Conservation (phyloP, 1,140 invertebrate genomes). For the Pristionchus pacificus region DNA sequence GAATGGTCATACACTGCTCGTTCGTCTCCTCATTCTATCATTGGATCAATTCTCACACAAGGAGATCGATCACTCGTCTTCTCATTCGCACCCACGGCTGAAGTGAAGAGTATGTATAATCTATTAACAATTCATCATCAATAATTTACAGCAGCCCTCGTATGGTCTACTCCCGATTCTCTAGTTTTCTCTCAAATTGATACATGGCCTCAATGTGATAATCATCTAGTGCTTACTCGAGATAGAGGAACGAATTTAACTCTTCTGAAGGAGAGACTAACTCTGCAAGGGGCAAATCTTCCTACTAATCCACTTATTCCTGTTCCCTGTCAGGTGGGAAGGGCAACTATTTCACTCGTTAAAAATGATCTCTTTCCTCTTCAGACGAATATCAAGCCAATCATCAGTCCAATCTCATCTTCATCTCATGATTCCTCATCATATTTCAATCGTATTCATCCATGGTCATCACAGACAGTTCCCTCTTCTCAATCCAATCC, state of each 20-base stretch:
- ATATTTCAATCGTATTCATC: not conserved
- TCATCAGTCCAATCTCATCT: not conserved
- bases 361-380: not conserved
- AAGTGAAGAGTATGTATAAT: not conserved
- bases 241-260: not conserved
- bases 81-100: not conserved
- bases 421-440: not conserved
- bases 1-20: not conserved
- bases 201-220: not conserved
- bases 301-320: not conserved
- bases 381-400: not conserved
- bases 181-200: not conserved
- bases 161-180: not conserved
- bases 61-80: not conserved
- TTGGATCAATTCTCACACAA: not conserved
- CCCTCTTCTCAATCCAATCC: not conserved
- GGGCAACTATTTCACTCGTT: not conserved
- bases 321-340: not conserved
- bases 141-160: not conserved
- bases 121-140: not conserved
- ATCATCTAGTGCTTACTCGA: not conserved
- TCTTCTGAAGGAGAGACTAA: not conserved
- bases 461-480: not conserved
- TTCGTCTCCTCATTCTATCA: not conserved
- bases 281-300: not conserved